These are phyloP conservation scores for Drosophila nannoptera DNA, from an alignment of 1,140 invertebrate species.

Conservation along the genomic window DNA sequence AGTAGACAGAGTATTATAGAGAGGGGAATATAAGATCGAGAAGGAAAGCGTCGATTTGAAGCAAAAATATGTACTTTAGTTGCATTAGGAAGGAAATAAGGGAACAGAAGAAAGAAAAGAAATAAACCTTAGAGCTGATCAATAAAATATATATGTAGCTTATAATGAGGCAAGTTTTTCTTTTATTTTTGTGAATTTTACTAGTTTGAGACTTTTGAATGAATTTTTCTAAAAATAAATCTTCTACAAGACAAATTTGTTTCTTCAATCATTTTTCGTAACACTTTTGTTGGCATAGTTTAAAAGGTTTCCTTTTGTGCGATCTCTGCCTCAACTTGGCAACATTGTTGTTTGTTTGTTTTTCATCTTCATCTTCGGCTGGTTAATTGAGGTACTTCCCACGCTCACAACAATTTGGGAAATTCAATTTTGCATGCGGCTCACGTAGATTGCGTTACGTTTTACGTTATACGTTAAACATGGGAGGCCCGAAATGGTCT, in stretches of 20 bases:
- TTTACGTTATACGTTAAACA: neutral
- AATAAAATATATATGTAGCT: too few species aligned
- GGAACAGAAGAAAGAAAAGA: too few species aligned
- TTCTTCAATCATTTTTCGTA: conserved; percentile 11
- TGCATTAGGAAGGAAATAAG: too few species aligned
- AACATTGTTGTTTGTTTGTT: neutral
- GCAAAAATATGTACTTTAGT: too few species aligned
- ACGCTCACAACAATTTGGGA: conserved; percentile 30
- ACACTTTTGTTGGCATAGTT: conserved; percentile 17
- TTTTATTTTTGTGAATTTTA: too few species aligned
- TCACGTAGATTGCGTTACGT: conserved; percentile 20
- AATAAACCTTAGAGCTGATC: too few species aligned
- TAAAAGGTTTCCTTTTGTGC: conserved; percentile 12
- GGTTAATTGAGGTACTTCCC: conserved; percentile 19
- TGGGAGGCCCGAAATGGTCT: conserved; percentile 1
- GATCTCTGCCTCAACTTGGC: neutral
- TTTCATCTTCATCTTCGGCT: neutral
- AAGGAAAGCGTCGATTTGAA: too few species aligned
- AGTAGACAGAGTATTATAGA: neutral
- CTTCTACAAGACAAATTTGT: neutral
- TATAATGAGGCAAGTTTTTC: too few species aligned
- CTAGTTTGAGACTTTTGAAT: too few species aligned
- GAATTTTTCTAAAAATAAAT: neutral
- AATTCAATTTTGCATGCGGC: conserved; percentile 31
- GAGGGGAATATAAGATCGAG: too few species aligned